Evolutionary conservation across 2,797 vertebrate genomes (phyloP).

Genomic region (Tapera naevia): DNA sequence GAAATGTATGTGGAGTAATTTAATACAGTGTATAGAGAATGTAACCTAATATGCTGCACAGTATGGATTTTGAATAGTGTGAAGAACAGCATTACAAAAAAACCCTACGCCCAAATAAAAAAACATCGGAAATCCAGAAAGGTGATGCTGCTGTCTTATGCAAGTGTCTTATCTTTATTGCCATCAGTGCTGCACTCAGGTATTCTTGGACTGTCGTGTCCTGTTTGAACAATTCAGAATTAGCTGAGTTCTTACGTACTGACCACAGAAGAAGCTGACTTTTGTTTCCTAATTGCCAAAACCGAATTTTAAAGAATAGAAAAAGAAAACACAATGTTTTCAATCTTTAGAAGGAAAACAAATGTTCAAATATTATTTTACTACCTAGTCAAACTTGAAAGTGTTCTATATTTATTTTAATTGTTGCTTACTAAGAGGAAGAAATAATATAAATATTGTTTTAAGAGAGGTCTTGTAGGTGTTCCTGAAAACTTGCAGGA

Average conservation of each 20-base stretch:
- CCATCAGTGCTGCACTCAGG: not conserved
- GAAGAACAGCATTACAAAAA: not conserved
- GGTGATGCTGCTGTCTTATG: not conserved
- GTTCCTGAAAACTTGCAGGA: not conserved
- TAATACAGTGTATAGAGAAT: not conserved
- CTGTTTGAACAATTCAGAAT: not conserved
- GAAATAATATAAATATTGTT: not conserved
- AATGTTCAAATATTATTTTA: not conserved
- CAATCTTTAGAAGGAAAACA: not conserved
- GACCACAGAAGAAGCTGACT: not conserved
- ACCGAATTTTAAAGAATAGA: not conserved
- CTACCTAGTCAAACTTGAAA: not conserved
- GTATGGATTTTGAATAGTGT: not conserved
- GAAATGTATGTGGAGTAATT: not conserved
- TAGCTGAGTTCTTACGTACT: not conserved
- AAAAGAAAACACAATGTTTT: not conserved
- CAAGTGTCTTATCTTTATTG: not conserved
- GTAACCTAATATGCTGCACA: not conserved
- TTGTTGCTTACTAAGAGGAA: not conserved
- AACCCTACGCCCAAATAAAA: not conserved
- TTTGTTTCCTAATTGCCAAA: not conserved
- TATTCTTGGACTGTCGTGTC: not conserved
- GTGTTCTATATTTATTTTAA: not conserved
- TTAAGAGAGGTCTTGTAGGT: not conserved
- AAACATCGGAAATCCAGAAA: not conserved